These are phyloP conservation scores for Ostrea denselamellosa DNA, from an alignment of 1,140 invertebrate species.

Conservation along the genomic window DNA sequence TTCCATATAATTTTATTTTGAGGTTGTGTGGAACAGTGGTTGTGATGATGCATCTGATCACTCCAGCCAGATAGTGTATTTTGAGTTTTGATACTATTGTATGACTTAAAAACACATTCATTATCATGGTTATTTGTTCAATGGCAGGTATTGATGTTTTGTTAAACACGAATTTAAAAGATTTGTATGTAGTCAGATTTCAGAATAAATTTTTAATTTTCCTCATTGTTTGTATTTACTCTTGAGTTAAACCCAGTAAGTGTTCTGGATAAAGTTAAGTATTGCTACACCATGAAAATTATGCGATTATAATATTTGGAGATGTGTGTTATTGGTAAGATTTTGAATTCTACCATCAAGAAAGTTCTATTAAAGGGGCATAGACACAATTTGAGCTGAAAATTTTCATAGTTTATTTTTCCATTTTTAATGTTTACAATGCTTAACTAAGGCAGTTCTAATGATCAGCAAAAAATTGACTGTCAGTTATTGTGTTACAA, in stretches of 20 bases:
- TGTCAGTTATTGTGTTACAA: no score
- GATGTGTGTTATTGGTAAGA: no score
- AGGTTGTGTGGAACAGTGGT: conserved; percentile 18
- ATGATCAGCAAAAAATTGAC: no score
- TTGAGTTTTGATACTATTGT: background rate
- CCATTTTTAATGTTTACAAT: no score
- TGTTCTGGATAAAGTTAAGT: no score
- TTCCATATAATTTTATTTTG: conserved; percentile 32
- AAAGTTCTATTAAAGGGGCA: no score
- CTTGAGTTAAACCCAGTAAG: background rate
- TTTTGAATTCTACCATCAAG: no score
- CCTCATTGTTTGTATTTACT: background rate
- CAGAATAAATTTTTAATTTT: conserved; percentile 35
- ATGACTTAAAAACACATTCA: background rate
- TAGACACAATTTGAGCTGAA: no score
- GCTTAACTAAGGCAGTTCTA: no score
- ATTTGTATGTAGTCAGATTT: conserved; percentile 33
- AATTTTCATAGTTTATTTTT: no score
- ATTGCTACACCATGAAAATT: no score
- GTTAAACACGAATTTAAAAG: conserved; percentile 17
- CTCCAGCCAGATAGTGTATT: background rate
- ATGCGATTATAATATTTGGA: no score
- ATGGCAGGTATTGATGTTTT: conserved; percentile 25
- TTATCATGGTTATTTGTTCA: conserved; percentile 13
- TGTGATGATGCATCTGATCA: conserved; percentile 15